Conservation (phyloP, 1,140 invertebrate genomes). For the Drosophila nikananu region DNA sequence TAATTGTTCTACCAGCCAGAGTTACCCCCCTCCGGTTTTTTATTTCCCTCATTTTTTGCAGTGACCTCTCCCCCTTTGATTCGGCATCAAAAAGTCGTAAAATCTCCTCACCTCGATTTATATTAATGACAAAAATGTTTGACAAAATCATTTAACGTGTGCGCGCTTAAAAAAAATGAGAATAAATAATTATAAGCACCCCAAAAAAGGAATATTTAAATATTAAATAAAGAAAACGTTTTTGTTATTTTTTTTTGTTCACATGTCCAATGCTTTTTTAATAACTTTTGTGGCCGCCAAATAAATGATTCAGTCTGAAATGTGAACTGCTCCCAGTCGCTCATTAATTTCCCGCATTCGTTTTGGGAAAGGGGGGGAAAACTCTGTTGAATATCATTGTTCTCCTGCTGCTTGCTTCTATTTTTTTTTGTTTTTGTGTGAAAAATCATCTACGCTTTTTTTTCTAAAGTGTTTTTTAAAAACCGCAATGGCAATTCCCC, state of each 20-base stretch:
- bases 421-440: slow-evolving; percentile 26
- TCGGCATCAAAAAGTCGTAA: slow-evolving; percentile 57
- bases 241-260: not conserved
- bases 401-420: slow-evolving; percentile 10
- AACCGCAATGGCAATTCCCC: slow-evolving; percentile 55
- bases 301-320: slow-evolving; percentile 51
- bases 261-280: slow-evolving; percentile 30
- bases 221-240: slow-evolving; percentile 32
- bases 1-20: slow-evolving; percentile 51
- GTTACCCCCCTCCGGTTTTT: not conserved
- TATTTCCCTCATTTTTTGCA: not conserved
- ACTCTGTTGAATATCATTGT: slow-evolving; percentile 42
- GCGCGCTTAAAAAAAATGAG: slow-evolving; percentile 3
- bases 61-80: slow-evolving; percentile 20
- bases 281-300: slow-evolving; percentile 46
- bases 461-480: slow-evolving; percentile 47
- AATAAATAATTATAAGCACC: slow-evolving; percentile 43
- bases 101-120: slow-evolving; percentile 43
- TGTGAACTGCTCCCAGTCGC: slow-evolving; percentile 50
- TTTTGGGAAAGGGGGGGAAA: slow-evolving; percentile 4
- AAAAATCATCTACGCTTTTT: slow-evolving; percentile 63
- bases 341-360: slow-evolving; percentile 62
- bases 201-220: slow-evolving; percentile 37
- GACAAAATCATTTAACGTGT: slow-evolving; percentile 75
- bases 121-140: slow-evolving; percentile 67